Conservation (phyloP, 2,113 vertebrate genomes). For the Bungarus multicinctus region DNA sequence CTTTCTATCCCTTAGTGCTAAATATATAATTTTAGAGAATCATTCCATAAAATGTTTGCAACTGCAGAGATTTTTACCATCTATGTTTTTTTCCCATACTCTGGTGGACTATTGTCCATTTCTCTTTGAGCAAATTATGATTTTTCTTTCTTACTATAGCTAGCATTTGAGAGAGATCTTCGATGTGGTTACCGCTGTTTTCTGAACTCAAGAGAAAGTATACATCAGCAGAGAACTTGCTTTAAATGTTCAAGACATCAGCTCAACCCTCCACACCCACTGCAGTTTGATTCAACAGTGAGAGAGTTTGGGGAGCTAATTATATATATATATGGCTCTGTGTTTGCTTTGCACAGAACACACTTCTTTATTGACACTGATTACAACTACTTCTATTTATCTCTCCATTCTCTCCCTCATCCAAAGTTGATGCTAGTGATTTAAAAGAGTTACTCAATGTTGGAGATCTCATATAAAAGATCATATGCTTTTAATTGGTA, state of each 20-base stretch:
- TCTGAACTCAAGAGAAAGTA: background rate
- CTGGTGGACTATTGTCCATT: background rate
- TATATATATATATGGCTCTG: accelerated
- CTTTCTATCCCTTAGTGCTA: background rate
- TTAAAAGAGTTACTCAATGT: background rate
- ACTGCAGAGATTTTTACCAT: background rate
- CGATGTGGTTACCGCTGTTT: accelerated
- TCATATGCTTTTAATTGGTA: background rate
- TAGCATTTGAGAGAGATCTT: background rate
- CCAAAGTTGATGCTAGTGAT: background rate
- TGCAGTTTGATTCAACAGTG: accelerated
- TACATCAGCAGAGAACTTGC: background rate
- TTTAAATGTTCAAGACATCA: background rate
- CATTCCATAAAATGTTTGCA: conserved; percentile 14
- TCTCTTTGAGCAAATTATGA: accelerated
- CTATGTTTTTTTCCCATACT: background rate
- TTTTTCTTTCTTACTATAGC: accelerated
- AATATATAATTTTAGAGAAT: conserved; percentile 26
- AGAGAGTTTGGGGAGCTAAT: background rate
- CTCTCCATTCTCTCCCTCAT: background rate
- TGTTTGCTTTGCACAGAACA: accelerated
- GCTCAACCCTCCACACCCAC: background rate
- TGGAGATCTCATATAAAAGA: background rate
- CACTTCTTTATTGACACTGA: background rate
- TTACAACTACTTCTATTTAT: background rate